phyloP scores from a whole-genome alignment of 1,140 invertebrate species.

The Tribolium castaneum region DNA sequence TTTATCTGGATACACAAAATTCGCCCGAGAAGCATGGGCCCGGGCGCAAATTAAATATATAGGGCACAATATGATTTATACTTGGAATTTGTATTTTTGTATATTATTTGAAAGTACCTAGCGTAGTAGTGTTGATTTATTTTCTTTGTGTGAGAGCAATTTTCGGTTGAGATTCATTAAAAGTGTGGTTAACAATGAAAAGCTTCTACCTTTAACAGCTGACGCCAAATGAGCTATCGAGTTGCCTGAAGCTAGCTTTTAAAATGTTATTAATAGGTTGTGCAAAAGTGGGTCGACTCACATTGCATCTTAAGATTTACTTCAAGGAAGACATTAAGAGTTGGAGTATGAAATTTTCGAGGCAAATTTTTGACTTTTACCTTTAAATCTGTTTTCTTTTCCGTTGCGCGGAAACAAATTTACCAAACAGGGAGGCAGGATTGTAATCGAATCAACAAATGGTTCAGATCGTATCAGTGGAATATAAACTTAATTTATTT shows the following conservation, averaged over 20 bases:
- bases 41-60: not conserved
- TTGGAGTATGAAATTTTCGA: not conserved
- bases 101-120: no score
- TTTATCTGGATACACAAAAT: not conserved
- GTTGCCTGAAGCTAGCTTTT: not conserved
- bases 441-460: constrained; percentile 23
- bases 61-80: no score
- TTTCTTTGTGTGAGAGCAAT: not conserved
- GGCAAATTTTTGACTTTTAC: not conserved
- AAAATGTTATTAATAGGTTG: not conserved
- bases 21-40: not conserved
- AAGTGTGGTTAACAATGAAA: not conserved
- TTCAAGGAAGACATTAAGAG: not conserved
- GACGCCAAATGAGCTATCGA: constrained; percentile 1
- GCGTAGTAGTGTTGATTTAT: not conserved
- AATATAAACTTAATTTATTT: constrained; percentile 24
- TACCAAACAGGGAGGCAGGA: not conserved
- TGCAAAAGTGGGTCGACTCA: constrained; percentile 8
- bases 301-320: not conserved
- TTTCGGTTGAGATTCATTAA: not conserved
- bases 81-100: no score
- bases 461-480: not conserved
- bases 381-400: constrained; percentile 5
- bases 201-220: not conserved
- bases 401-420: not conserved